phyloP scores from a whole-genome alignment of 2,797 vertebrate species.

The Xyrichtys novacula region DNA sequence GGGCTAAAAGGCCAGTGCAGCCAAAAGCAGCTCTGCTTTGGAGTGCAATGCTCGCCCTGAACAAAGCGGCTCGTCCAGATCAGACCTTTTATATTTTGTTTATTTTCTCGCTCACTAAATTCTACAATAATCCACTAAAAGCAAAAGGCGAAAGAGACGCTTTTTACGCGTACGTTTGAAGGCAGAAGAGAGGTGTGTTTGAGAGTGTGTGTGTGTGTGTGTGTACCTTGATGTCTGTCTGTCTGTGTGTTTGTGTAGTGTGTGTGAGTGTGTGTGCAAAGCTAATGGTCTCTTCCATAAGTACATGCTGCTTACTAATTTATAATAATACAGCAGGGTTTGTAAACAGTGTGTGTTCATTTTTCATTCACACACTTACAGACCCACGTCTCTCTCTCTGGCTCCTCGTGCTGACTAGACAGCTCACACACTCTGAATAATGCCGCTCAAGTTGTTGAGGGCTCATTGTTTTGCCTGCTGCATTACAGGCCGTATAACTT shows the following conservation, averaged over 20 bases:
- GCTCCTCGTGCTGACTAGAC: conserved; percentile 72
- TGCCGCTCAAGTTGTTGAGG: conserved; percentile 71
- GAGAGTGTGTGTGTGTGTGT: conserved; percentile 33
- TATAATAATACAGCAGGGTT: conserved; percentile 64
- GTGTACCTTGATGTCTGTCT: conserved; percentile 2
- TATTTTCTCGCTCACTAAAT: conserved; percentile 44
- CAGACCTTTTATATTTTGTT: conserved; percentile 51
- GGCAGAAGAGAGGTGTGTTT: conserved; percentile 31
- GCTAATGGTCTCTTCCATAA: conserved; percentile 53
- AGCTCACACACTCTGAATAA: conserved; percentile 73
- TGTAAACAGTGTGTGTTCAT: conserved; percentile 52
- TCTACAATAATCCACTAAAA: conserved; percentile 18
- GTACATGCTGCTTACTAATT: conserved; percentile 60
- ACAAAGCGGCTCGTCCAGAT: conserved; percentile 71
- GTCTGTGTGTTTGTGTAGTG: conserved; percentile 6
- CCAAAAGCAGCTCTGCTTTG: conserved; percentile 52
- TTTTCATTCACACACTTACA: conserved; percentile 64
- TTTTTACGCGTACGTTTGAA: conserved; percentile 47
- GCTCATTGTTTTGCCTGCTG: conserved; percentile 76
- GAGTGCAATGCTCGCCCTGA: conserved; percentile 58
- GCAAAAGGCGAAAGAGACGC: conserved; percentile 8
- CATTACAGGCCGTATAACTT: conserved; percentile 76
- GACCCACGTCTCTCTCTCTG: conserved; percentile 56
- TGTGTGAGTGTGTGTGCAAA: conserved; percentile 29
- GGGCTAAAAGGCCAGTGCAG: conserved; percentile 69